Base-by-base conservation (phyloP, 2,113 vertebrate genomes). In the Loxodonta africana region DNA sequence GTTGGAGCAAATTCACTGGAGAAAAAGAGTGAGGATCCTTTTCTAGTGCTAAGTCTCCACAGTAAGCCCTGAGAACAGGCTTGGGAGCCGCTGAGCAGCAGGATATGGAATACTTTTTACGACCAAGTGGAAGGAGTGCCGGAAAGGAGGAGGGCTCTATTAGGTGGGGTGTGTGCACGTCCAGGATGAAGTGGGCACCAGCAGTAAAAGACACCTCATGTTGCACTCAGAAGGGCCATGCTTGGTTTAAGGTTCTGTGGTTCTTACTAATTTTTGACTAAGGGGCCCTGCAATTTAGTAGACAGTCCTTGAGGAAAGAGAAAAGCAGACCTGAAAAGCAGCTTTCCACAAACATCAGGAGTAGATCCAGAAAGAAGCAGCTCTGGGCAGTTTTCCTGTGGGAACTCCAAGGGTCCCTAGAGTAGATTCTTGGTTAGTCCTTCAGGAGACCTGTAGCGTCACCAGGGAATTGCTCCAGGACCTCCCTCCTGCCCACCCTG, bases 301-400 rank as follows among this genome's bases (percentile, higher is more conserved):
- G 26, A 62, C 28, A 25, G 46, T 33, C 62, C 77, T 81, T 28
- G 30, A 44, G 71, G 44, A 88, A 6, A 82, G 12, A 20, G 46
- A 37, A 28, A 37, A 44, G 71, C 44, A 86, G 83, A 62, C 46
- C 30, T 41, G 25, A 10, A 87, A 91, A 92, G 67, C 33, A 83
- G 28, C 23, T 95, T 88, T 93, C 76, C 69, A 63, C 9, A 37
- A 93, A 76, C 25, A 74, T 53, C 57, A 21, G 46, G 77, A 81
- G 23, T 60, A 25, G 73, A 21, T 53, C 41, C 67, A 8, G 9
- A n/a, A 51, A 78, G 76, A 62, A 87, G n/a, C 51, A 41, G 48
- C 2, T 71, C 46, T 33, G 28, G 65, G 78, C 10, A 23, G 41
- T 41, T 48, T 48, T 53, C 25, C 71, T 37, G 48, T 20, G 60